Evolutionary conservation across 2,888 invertebrate species (phyloP), one percentile per base, ranked within the genome.

Genomic region (Miltochrista miniata): DNA sequence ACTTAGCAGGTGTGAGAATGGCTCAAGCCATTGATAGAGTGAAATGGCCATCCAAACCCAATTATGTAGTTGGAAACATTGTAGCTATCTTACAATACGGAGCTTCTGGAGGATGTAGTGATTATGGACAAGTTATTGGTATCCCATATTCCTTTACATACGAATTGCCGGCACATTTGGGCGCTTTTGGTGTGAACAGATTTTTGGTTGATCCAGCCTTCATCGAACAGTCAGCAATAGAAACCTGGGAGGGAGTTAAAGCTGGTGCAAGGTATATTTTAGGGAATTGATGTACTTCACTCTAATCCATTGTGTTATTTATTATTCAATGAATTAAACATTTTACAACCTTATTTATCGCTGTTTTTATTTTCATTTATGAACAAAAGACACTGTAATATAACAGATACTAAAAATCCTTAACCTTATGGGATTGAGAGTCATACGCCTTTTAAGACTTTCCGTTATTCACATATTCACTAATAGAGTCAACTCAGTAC

Each of bases 81-180:
- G 88, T 91, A 10, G 64, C 81, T n/a, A 76, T 93, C 0, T 75
- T 92, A 36, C 7, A 2, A 61, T 93, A 94, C 59, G 76, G 90
- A 2, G 93, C 94, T 1, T 87, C 93, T 31, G 95, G 95, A 13
- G 93, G 93, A 41, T 93, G 94, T 64, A 93, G 93, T 58, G 95
- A 95, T 68, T 95, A 93, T 80, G 93, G 92, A 0, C 89, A 90
- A 64, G 87, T 68, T 1, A 78, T 77, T 14, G 90, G 88, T 0
- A 87, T 93, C 31, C 87, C 91, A 0, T 79, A 93, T n/a, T 81
- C 93, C 0, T 94, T 93, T 49, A 94, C 94, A 3, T 90, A 92
- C 68, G 95, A 95, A 76, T 73, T 95, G 51, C 94, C 94, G 0
- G 74, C 71, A 0, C 60, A 62, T 7, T 38, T 45, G 13, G 38